These are phyloP conservation scores for Andricus quercusramuli DNA, from an alignment of 2,888 invertebrate genomes.

Conservation along the genomic window DNA sequence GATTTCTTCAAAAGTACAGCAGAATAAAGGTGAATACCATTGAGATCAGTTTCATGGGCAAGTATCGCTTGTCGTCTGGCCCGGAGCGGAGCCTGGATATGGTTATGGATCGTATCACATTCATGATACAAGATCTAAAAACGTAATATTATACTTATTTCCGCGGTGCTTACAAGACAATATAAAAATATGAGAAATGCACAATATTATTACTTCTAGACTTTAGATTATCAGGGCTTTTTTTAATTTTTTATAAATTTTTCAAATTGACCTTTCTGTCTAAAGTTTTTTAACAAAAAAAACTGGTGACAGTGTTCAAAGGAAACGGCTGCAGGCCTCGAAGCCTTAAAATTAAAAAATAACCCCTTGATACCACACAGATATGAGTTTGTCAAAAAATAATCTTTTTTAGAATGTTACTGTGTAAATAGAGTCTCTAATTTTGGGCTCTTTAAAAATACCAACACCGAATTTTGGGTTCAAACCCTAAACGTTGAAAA, in stretches of 20 bases:
- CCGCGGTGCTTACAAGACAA: background rate
- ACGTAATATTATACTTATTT: background rate
- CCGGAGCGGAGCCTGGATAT: background rate
- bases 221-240: background rate
- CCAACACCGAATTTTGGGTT: too few relatives aligned
- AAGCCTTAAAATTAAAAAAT: too few relatives aligned
- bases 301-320: too few relatives aligned
- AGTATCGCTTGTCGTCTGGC: background rate
- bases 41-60: background rate
- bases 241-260: background rate
- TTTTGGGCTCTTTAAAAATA: too few relatives aligned
- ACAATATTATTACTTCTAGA: background rate
- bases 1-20: too few relatives aligned
- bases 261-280: background rate
- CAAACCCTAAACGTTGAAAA: too few relatives aligned
- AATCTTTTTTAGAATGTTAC: too few relatives aligned
- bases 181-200: background rate
- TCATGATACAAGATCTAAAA: background rate
- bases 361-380: too few relatives aligned
- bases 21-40: background rate
- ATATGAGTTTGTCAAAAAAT: too few relatives aligned
- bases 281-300: too few relatives aligned
- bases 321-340: too few relatives aligned
- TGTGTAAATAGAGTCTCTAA: too few relatives aligned
- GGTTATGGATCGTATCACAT: background rate